These are phyloP conservation scores for Barbus barbus DNA, from an alignment of 2,113 vertebrate species.

Conservation along the genomic window DNA sequence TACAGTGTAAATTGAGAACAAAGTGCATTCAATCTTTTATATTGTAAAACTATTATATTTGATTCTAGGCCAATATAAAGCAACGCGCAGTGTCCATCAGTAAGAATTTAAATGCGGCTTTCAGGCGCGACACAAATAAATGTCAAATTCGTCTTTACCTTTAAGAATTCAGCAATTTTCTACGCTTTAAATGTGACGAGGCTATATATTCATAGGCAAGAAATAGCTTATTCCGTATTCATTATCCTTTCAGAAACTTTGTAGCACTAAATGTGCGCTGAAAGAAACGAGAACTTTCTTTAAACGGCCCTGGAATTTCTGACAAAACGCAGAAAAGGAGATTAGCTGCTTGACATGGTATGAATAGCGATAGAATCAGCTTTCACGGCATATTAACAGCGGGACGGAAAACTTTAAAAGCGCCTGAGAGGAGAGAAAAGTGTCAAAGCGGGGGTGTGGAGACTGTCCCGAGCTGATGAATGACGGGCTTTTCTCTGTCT, in stretches of 20 bases:
- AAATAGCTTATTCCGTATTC: constrained; percentile 91
- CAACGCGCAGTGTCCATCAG: constrained; percentile 35
- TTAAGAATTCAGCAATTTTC: constrained; percentile 81
- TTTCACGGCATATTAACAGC: constrained; percentile 86
- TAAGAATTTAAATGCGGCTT: constrained; percentile 6
- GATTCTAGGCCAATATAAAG: constrained; percentile 24
- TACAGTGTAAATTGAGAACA: background rate
- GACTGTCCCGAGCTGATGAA: constrained; percentile 75
- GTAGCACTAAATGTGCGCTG: constrained; percentile 81
- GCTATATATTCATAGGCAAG: constrained; percentile 78
- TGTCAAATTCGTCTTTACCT: constrained; percentile 80
- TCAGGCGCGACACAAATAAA: constrained; percentile 43
- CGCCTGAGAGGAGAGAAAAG: constrained; percentile 65
- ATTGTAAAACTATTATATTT: background rate
- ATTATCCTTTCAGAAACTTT: constrained; percentile 87
- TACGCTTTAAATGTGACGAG: constrained; percentile 81
- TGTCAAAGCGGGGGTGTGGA: constrained; percentile 67
- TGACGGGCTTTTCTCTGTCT: constrained; percentile 72
- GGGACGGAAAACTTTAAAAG: constrained; percentile 78
- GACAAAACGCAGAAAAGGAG: constrained; percentile 81
- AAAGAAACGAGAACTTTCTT: constrained; percentile 78
- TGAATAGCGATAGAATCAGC: constrained; percentile 85
- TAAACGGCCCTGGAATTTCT: constrained; percentile 84
- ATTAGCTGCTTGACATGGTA: constrained; percentile 86
- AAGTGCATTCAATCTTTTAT: background rate